Base-by-base conservation (phyloP, 2,797 vertebrate genomes). In the Tamandua tetradactyla region DNA sequence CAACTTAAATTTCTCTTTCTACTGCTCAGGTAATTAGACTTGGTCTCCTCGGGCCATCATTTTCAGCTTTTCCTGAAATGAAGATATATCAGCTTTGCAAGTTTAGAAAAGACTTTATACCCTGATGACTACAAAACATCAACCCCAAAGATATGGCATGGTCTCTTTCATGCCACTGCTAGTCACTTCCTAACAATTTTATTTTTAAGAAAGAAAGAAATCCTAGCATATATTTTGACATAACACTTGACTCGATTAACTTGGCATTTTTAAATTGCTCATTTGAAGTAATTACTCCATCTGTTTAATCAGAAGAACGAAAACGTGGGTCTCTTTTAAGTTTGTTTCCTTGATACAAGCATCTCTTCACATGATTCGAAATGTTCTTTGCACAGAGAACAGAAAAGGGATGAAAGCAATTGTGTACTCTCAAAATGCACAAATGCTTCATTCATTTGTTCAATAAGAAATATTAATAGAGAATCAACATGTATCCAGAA, bases 51-150 rank as follows among this genome's bases (percentile, higher is more conserved):
- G 87, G 17, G 5, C 35, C 81, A 76, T 95, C 42, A 86, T 75
- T 95, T 94, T 75, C 47, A 82, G 44, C 17, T 52, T 75, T 94
- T 91, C 13, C 23, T 84, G 25, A 92, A 95, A 83, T 93, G 30
- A 86, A 74, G 30, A 68, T 18, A 14, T 20, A 93, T 62, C n/a
- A 86, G 3, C 5, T 88, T 76, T 75, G 30, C 61, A 55, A 80
- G 20, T 68, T 79, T 92, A 40, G 7, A 22, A 61, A 78, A 62
- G 3, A 83, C 15, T 74, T 90, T 44, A 20, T 55, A 7, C 0
- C 74, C 42, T 87, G 72, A 80, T 84, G 57, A 59, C 20, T 15
- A 42, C 11, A 79, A 86, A 91, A 87, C 86, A 15, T 17, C 64
- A 79, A 37, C 17, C 52, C 32, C 14, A 13, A 20, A 5, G 86